These are phyloP conservation scores for Tridacna gigas DNA, from an alignment of 2,888 invertebrate species.

Conservation along the genomic window DNA sequence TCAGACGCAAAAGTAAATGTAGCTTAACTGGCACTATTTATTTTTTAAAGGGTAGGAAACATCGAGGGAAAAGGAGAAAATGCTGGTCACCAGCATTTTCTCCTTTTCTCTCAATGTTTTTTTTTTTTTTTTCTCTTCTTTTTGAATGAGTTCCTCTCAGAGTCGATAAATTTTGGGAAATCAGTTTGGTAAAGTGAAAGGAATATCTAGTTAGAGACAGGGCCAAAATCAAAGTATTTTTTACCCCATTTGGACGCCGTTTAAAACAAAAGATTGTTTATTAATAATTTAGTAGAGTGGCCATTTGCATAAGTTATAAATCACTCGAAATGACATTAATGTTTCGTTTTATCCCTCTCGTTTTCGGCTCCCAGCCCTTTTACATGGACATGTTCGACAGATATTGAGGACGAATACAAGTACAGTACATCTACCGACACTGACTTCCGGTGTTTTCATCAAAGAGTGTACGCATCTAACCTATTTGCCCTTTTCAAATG, in stretches of 20 bases:
- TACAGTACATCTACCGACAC: conserved; percentile 2
- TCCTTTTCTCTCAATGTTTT: no score
- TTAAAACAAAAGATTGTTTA: conserved; percentile 58
- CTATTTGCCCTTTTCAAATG: no score
- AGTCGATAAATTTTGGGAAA: no score
- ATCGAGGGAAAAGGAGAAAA: no score
- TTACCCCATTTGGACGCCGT: conserved; percentile 1
- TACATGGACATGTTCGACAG: conserved; percentile 22
- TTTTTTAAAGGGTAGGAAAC: no score
- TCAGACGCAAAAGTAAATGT: no score
- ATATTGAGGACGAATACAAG: conserved; percentile 24
- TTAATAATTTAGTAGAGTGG: conserved; percentile 48
- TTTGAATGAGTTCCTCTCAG: no score
- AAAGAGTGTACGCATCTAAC: conserved; percentile 4
- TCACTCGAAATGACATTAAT: conserved; percentile 59
- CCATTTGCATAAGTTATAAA: conserved; percentile 63
- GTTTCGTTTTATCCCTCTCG: neutral
- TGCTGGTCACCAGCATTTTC: no score
- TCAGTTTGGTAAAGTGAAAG: no score
- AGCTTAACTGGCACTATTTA: no score
- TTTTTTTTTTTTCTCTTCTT: no score
- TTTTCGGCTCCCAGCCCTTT: neutral
- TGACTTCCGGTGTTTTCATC: conserved; percentile 10
- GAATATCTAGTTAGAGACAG: no score
- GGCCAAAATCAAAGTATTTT: neutral